Percentiles rank a stretch among this genome's conserved stretches.
phyloP scores from a whole-genome alignment of 1,140 invertebrate species.

The Drosophila paulistorum region DNA sequence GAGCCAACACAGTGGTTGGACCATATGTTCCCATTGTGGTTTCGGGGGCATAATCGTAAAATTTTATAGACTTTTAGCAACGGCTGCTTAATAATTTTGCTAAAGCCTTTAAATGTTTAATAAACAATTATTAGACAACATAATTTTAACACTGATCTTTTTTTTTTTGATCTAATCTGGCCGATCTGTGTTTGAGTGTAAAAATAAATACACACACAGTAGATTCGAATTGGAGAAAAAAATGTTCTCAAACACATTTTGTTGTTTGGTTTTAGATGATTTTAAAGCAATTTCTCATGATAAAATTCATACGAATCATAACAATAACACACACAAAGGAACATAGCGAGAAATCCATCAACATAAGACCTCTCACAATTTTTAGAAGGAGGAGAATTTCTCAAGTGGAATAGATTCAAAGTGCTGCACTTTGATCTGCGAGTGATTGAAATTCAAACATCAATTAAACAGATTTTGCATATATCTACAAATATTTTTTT shows the following conservation, averaged over 20 bases:
- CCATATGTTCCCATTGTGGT: conserved; percentile 61
- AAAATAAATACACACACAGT: conserved; percentile 59
- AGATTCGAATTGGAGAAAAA: conserved; percentile 9
- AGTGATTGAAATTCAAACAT: conserved; percentile 25
- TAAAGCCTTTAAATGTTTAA: conserved; percentile 71
- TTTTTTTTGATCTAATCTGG: conserved; percentile 41
- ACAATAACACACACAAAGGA: conserved; percentile 65
- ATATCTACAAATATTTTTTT: not conserved
- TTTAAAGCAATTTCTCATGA: conserved; percentile 55
- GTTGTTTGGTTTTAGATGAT: conserved; percentile 48
- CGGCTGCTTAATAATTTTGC: conserved; percentile 68
- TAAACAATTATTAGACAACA: conserved; percentile 80
- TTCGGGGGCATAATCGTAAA: conserved; percentile 46
- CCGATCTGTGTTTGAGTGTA: conserved; percentile 9
- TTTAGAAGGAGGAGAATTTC: not conserved
- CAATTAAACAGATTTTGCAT: conserved; percentile 30
- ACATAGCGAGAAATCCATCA: conserved; percentile 52
- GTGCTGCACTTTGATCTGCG: conserved; percentile 1
- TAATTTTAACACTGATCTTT: conserved; percentile 45
- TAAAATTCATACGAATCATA: conserved; percentile 75
- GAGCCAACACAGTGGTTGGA: conserved; percentile 44
- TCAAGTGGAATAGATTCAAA: conserved; percentile 7
- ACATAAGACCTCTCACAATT: conserved; percentile 21
- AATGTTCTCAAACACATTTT: conserved; percentile 1
- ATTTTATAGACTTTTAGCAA: conserved; percentile 66